These are phyloP conservation scores for Plagodis pulveraria DNA, from an alignment of 2,888 invertebrate species.

Conservation along the genomic window DNA sequence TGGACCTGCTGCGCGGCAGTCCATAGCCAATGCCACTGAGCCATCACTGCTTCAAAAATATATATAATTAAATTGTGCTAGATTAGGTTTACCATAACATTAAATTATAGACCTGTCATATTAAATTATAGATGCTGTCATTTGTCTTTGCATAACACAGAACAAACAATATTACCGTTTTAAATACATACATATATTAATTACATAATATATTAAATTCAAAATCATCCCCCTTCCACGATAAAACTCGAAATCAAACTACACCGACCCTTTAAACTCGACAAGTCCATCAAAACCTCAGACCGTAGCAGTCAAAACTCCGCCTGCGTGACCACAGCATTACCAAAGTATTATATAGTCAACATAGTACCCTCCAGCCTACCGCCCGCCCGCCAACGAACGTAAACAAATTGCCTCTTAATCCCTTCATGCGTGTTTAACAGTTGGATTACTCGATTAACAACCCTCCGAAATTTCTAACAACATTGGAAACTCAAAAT, in stretches of 20 bases:
- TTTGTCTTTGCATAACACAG: background rate
- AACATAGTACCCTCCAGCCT: constrained; percentile 30
- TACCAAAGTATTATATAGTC: constrained; percentile 40
- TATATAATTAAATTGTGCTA: no score
- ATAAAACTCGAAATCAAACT: constrained; percentile 24
- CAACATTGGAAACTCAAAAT: constrained; percentile 49
- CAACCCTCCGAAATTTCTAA: constrained; percentile 49
- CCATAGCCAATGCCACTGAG: no score
- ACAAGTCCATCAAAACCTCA: constrained; percentile 24
- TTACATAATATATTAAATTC: background rate
- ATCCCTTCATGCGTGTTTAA: constrained; percentile 67
- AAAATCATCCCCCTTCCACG: constrained; percentile 7
- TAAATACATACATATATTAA: background rate
- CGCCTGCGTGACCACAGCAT: constrained; percentile 33
- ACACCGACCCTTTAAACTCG: constrained; percentile 16
- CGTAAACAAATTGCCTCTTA: constrained; percentile 60
- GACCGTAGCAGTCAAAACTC: constrained; percentile 14
- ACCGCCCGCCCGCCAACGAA: constrained; percentile 18
- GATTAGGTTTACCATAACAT: no score
- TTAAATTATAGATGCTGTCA: no score
- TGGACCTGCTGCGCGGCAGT: no score
- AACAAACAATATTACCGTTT: background rate
- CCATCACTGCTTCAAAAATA: no score
- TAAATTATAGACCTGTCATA: no score
- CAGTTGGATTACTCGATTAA: constrained; percentile 66